Evolutionary conservation across 2,113 vertebrate genomes (phyloP), one percentile per base, ranked within the genome.

Genomic region (Hyperopisus bebe): DNA sequence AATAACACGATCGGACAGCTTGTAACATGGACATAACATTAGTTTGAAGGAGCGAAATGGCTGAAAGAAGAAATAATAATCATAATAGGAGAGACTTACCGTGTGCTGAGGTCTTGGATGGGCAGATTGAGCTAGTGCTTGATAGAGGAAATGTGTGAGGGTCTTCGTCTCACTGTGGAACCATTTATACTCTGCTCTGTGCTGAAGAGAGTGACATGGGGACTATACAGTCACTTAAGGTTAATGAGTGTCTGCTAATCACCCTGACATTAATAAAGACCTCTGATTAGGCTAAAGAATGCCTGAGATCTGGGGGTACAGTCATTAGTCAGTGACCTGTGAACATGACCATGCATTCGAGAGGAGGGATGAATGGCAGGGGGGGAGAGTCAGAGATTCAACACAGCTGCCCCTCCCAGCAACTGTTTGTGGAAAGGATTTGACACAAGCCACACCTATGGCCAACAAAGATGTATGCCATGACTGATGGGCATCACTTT

Each of bases 321-420:
- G 86, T 95, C 70, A 94, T 94, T 92, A 93, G 48, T 10, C 17
- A 42, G 86, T 74, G 88, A 39, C 87, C 88, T 0, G 31, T 42
- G 88, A 90, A 90, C 93, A 91, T 95, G 95, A 94, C 91, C 44
- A 1, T 92, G 95, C 94, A 95, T 95, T 90, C 90, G 62, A n/a
- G 48, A 90, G 62, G 90, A 21, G 50, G 27, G 46, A 84, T 84
- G 48, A 50, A 53, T 27, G 91, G 31, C 89, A 90, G 91, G 92
- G 66, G 90, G 92, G 91, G 53, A 92, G 93, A 10, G 87, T 39
- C 35, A 80, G 74, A 80, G 31, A 42, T 42, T 42, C 5, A 42
- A 39, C 31, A 31, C 3, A 31, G 62, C n/a, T 27, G 62, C n/a
- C 62, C n/a, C 62, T 27, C 62, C 62, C 62, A 27, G 62, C n/a